Evolutionary conservation across 2,888 invertebrate species (phyloP), one percentile per base, ranked within the genome.

Genomic region (Eilema sororculum): DNA sequence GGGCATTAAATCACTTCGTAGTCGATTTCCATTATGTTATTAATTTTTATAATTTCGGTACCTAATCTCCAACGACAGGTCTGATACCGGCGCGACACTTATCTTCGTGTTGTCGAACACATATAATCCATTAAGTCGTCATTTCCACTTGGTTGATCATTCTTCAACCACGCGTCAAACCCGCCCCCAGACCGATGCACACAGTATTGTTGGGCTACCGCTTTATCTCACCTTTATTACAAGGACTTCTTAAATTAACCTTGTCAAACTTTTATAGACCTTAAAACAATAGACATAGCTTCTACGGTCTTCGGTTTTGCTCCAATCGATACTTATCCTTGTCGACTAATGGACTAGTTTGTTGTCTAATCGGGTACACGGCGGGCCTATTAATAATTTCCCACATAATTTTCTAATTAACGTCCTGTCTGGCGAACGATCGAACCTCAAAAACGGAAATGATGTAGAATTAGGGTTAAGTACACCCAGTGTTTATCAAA

Each of bases 111-210:
- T 94, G 91, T 89, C 88, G 90, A 92, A 95, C 95, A 95, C 90
- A 93, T 91, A 93, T 95, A 93, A 95, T 95, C 95, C 95, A 95
- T 95, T 95, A 95, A 95, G 93, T 94, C 95, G 94, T 95, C 95
- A 95, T 95, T 95, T 95, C 94, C 94, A 95, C 92, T 83, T 89
- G 87, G 93, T 87, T 94, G 94, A 91, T 94, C 93, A 95, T 95
- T 95, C 93, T 88, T 95, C 93, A 94, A 93, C 92, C 93, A 92
- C 93, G 92, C 93, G 91, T 94, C 93, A 90, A 85, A 88, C 88
- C 91, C 93, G 94, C 94, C 93, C 92, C 90, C 92, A 89, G 84
- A 83, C 85, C 84, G 83, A 84, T 87, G 85, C 84, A 83, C 86
- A 86, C 83, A 87, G 91, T 93, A 94, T 94, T 94, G 94, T 94